Percentiles rank a stretch among this genome's conserved stretches.
Evolutionary conservation across 2,113 vertebrate genomes (phyloP).

Genomic region (Ageneiosus marmoratus): DNA sequence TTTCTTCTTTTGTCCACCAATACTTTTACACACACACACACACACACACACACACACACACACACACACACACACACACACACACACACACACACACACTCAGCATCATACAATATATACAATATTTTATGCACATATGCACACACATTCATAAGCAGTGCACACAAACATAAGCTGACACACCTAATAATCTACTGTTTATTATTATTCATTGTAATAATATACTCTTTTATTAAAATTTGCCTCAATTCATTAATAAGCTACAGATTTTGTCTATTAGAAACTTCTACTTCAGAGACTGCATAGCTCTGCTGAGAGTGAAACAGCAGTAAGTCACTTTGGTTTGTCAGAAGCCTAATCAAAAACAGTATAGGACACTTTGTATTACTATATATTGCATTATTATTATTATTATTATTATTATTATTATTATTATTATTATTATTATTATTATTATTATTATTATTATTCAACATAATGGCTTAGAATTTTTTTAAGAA

Average conservation of each 20-base stretch:
- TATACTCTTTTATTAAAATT: background rate
- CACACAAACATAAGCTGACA: constrained; percentile 25
- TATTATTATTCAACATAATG: background rate
- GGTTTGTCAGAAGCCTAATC: constrained; percentile 52
- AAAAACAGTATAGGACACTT: constrained; percentile 11
- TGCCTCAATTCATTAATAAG: background rate
- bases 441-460: background rate
- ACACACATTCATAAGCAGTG: constrained; percentile 36
- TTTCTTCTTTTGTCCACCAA: constrained; percentile 15
- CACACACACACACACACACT: constrained; percentile 23
- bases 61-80: constrained; percentile 26
- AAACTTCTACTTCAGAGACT: constrained; percentile 40
- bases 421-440: constrained; percentile 11
- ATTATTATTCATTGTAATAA: constrained; percentile 23
- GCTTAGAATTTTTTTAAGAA: background rate
- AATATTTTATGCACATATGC: constrained; percentile 38
- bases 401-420: background rate
- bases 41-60: constrained; percentile 34
- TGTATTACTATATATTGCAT: constrained; percentile 23
- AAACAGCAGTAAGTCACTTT: constrained; percentile 55
- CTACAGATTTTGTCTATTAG: constrained; percentile 9
- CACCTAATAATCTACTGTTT: constrained; percentile 27
- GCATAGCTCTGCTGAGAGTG: constrained; percentile 49
- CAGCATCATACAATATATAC: constrained; percentile 27
- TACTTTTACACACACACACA: constrained; percentile 17